Conservation (phyloP, 2,888 invertebrate genomes). For the Drosophila vallismaia region DNA sequence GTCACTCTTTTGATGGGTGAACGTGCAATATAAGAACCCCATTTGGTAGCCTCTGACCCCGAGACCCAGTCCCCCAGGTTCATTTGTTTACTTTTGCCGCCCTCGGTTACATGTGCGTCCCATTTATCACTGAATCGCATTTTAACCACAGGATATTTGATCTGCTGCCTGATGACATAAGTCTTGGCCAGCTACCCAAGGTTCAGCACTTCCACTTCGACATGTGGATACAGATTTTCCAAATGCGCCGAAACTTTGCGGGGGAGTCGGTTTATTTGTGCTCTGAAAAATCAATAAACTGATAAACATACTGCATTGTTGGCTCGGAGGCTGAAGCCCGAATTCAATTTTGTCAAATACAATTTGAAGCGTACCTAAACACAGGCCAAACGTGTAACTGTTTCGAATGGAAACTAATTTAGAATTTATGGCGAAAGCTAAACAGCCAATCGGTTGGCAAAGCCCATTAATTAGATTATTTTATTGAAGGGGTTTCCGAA, state of each 20-base stretch:
- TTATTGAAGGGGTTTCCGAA: neutral
- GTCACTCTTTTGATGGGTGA: conserved; percentile 51
- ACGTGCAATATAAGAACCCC: conserved; percentile 42
- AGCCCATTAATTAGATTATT: neutral
- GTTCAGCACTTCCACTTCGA: neutral
- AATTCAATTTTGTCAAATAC: conserved; percentile 47
- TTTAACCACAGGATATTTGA: conserved; percentile 79
- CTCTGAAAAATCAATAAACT: conserved; percentile 70
- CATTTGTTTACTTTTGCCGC: conserved; percentile 12
- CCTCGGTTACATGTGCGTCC: conserved; percentile 49
- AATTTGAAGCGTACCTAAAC: conserved; percentile 13
- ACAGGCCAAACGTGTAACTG: conserved; percentile 4
- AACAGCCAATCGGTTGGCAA: conserved; percentile 5
- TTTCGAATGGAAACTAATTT: conserved; percentile 46
- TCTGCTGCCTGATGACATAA: conserved; percentile 75
- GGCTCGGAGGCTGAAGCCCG: conserved; percentile 40
- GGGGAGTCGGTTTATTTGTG: conserved; percentile 36
- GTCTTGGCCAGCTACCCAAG: conserved; percentile 47
- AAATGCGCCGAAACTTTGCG: conserved; percentile 30
- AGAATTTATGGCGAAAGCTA: conserved; percentile 51
- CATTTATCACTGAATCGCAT: conserved; percentile 77
- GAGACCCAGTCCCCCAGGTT: conserved; percentile 16
- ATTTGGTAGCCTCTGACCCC: conserved; percentile 34
- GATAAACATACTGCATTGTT: conserved; percentile 66
- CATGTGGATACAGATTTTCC: conserved; percentile 58